Evolutionary conservation across 2,797 vertebrate genomes (phyloP).

Genomic region (Sebastes minor): DNA sequence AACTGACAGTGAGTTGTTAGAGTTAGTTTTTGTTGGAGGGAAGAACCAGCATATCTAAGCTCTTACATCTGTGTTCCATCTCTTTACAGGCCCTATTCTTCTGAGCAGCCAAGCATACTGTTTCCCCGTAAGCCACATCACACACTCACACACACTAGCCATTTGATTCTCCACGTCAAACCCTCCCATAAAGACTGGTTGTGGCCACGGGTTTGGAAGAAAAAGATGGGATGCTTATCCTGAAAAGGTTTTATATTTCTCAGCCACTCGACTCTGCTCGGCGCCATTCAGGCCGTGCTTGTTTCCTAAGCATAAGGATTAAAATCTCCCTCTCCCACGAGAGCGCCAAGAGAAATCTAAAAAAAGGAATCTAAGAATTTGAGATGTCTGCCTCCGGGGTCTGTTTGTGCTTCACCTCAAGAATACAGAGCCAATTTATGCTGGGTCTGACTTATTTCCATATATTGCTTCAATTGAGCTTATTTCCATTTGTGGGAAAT

Average conservation of each 20-base stretch:
- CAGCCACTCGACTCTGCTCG: slow-evolving; percentile 26
- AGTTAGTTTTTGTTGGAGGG: slow-evolving; percentile 3
- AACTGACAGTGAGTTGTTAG: background rate
- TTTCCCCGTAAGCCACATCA: slow-evolving; percentile 22
- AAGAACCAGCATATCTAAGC: slow-evolving; percentile 21
- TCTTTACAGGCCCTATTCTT: slow-evolving; percentile 21
- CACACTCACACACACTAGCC: background rate
- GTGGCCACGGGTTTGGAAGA: slow-evolving; percentile 30
- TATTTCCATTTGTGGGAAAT: slow-evolving; percentile 32
- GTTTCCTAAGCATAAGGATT: slow-evolving; percentile 58
- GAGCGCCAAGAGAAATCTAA: slow-evolving; percentile 51
- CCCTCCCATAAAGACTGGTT: slow-evolving; percentile 14
- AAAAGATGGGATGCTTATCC: slow-evolving; percentile 29
- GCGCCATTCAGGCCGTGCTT: slow-evolving; percentile 43
- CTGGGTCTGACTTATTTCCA: slow-evolving; percentile 32
- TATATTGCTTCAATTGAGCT: slow-evolving; percentile 23
- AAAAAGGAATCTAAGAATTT: slow-evolving; percentile 55
- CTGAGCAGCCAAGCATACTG: slow-evolving; percentile 14
- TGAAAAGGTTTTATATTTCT: slow-evolving; percentile 57
- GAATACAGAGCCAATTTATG: slow-evolving; percentile 49
- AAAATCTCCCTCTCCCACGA: slow-evolving; percentile 39
- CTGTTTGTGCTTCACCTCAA: slow-evolving; percentile 52
- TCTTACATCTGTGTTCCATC: slow-evolving; percentile 43
- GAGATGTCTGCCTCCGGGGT: slow-evolving; percentile 35
- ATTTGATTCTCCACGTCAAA: slow-evolving; percentile 23